Evolutionary conservation across 2,797 vertebrate species (phyloP).

Genomic region (Parauchenoglanis ngamensis): DNA sequence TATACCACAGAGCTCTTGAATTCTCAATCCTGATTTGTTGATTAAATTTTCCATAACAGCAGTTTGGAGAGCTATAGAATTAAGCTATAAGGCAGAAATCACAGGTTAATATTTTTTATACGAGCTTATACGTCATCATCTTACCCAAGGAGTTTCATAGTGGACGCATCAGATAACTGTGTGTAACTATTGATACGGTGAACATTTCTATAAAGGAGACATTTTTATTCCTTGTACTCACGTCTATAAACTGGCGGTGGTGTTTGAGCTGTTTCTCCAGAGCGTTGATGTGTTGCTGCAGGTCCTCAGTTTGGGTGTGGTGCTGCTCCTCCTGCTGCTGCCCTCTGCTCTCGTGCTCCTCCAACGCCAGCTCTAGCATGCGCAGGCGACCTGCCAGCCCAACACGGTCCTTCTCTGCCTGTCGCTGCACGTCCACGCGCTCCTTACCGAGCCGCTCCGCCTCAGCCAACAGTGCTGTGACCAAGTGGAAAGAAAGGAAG

Average conservation of each 20-base stretch:
- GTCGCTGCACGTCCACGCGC: conserved; percentile 84
- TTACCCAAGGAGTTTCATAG: not conserved
- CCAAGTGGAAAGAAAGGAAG: not conserved
- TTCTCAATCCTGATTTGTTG: not conserved
- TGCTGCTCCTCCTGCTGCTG: conserved; percentile 76
- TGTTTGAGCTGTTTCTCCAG: conserved; percentile 93
- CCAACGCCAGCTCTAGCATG: conserved; percentile 85
- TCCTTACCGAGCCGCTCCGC: conserved; percentile 82
- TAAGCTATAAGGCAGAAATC: not conserved
- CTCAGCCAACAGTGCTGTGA: conserved; percentile 83
- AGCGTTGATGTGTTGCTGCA: conserved; percentile 84
- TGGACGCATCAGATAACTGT: not conserved
- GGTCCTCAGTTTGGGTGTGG: conserved; percentile 77
- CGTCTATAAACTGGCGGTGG: conserved; percentile 94
- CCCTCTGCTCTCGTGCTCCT: conserved; percentile 83
- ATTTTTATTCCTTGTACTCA: conserved; percentile 60
- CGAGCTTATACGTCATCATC: not conserved
- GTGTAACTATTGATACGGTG: not conserved
- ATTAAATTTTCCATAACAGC: not conserved
- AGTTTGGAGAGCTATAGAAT: not conserved
- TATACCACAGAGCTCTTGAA: not conserved
- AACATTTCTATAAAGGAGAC: not conserved
- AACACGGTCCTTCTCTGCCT: conserved; percentile 87
- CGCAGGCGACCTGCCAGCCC: conserved; percentile 80
- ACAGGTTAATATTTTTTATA: not conserved